Evolutionary conservation across 1,140 invertebrate genomes (phyloP).

Genomic region (Rhopalosiphum padi): DNA sequence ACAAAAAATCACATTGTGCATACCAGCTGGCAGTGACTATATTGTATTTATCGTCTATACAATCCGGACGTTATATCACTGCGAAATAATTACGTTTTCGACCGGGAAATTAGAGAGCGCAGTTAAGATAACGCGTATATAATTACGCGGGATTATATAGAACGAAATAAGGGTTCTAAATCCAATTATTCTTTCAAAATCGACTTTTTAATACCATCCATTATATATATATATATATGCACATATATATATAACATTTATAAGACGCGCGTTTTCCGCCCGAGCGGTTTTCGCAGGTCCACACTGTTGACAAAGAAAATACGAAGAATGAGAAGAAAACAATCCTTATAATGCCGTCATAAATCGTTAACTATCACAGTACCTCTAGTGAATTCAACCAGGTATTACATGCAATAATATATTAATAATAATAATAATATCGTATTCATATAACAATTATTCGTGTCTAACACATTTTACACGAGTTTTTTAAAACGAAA

Average conservation of each 20-base stretch:
- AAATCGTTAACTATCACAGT: not conserved
- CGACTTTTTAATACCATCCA: not conserved
- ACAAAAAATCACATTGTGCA: not conserved
- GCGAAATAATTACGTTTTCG: slow-evolving; percentile 1
- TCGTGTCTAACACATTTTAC: too few relatives aligned
- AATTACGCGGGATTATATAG: not conserved
- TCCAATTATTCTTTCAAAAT: not conserved
- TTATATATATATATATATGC: not conserved
- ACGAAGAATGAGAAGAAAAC: not conserved
- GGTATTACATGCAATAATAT: not conserved
- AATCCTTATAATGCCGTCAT: not conserved
- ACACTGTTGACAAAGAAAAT: not conserved
- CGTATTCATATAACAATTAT: too few relatives aligned
- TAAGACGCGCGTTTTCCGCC: not conserved
- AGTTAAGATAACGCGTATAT: not conserved
- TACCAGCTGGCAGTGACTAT: not conserved
- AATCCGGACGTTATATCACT: not conserved
- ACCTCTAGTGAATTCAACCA: not conserved
- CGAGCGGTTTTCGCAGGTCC: not conserved
- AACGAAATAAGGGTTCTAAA: not conserved
- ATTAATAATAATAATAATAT: not conserved
- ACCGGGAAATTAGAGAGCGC: not conserved
- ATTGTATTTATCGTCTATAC: not conserved
- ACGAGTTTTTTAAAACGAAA: too few relatives aligned
- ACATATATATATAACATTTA: not conserved